Evolutionary conservation across 2,888 invertebrate species (phyloP), one percentile per base, ranked within the genome.

Genomic region (Tortrix viridana): DNA sequence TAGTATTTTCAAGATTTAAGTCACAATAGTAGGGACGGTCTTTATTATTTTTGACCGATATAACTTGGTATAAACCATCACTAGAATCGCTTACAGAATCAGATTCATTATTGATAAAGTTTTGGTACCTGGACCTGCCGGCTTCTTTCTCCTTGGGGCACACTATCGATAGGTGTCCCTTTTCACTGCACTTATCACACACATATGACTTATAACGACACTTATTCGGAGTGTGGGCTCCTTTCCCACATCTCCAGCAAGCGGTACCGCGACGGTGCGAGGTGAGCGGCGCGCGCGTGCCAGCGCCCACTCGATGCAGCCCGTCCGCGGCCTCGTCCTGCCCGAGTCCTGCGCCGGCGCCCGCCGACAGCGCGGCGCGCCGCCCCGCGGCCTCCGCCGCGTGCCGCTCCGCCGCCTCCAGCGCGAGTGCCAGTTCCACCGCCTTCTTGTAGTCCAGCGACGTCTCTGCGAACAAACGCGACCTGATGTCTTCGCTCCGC

Each of bases 391-490:
- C 46, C 14, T 46, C 20, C 3, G 46, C 46, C 43, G 38, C 52
- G 53, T 41, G 53, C 43, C 53, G 53, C 43, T 54, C 53, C 18
- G 53, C 43, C 43, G 53, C 53, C 43, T 54, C 54, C 43, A 54
- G 23, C 26, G 54, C 43, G 43, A 54, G 26, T 16, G 54, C 54
- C 54, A 54, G 26, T 26, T 54, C 54, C 43, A 54, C 43, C 26
- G 50, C 50, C 18, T 18, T 32, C 19, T 50, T 50, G 7, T 50
- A 50, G 4, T 32, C 37, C 32, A 50, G 14, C 12, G 50, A 19
- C 19, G 50, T 2, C 19, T 50, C 50, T 32, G 52, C 22, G 16
- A 52, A 52, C 19, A 52, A 20, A 6, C 38, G 19, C 38, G 52
- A 52, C 22, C 52, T 9, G 6, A 52, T 52, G 1, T 52, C 52